Conservation (phyloP, 2,797 vertebrate genomes). For the Sparus aurata region DNA sequence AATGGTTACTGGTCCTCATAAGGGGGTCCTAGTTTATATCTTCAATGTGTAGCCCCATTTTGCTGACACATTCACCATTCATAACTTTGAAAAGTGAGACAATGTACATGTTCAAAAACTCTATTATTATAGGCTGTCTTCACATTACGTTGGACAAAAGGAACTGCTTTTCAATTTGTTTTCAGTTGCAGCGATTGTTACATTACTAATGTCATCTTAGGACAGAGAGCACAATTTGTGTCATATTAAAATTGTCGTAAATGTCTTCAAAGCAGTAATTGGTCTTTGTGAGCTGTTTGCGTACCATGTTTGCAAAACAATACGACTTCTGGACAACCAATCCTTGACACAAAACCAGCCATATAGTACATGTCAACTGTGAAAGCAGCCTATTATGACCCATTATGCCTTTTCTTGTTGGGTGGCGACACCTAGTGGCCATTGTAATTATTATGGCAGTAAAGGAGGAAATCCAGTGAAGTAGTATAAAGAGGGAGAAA, state of each 20-base stretch:
- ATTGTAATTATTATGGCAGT: no score
- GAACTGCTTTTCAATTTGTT: background rate
- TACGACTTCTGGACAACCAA: no score
- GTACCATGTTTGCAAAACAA: background rate
- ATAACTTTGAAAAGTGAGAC: background rate
- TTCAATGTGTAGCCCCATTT: background rate
- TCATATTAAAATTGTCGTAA: background rate
- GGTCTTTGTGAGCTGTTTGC: no score
- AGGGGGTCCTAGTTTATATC: background rate
- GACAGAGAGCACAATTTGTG: background rate
- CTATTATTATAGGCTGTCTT: background rate
- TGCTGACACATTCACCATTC: background rate
- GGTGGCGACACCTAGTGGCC: no score
- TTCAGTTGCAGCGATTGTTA: background rate
- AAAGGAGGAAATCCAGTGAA: no score
- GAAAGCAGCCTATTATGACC: no score
- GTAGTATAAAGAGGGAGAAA: no score
- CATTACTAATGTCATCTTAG: background rate
- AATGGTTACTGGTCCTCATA: no score
- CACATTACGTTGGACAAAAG: background rate
- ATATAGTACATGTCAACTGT: no score
- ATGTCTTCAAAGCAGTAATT: background rate
- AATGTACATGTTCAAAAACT: background rate
- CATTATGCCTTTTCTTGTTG: no score
- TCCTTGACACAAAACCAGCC: no score